Conservation (phyloP, 2,888 invertebrate genomes). For the Synanthedon formicaeformis region DNA sequence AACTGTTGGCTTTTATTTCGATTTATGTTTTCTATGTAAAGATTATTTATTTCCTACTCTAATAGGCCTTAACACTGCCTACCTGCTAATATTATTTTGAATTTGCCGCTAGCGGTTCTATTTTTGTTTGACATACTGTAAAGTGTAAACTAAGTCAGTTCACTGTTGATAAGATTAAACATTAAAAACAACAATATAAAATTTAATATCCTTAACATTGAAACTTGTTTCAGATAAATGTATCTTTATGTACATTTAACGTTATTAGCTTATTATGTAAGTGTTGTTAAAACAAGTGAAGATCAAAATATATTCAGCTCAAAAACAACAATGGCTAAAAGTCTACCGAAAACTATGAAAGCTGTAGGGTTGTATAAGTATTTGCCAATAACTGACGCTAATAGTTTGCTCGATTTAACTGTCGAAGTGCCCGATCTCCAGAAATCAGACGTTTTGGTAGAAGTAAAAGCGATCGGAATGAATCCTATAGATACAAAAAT, state of each 20-base stretch:
- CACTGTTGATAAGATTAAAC: no score
- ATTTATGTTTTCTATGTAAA: no score
- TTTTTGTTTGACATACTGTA: no score
- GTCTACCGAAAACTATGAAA: conserved; percentile 47
- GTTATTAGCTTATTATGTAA: neutral
- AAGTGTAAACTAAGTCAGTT: no score
- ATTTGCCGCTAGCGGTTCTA: no score
- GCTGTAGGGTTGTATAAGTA: conserved; percentile 57
- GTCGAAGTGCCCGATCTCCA: conserved; percentile 33
- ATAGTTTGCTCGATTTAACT: conserved; percentile 47
- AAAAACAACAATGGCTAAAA: conserved; percentile 11
- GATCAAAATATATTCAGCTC: neutral
- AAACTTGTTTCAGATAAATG: no score
- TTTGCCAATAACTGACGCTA: conserved; percentile 41
- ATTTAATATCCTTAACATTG: no score
- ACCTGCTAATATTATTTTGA: no score
- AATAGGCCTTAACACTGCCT: no score
- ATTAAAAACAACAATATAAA: no score
- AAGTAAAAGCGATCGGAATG: conserved; percentile 51
- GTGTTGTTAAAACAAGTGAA: neutral
- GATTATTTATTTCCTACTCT: no score
- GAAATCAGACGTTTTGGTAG: conserved; percentile 40
- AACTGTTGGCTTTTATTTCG: neutral
- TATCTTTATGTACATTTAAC: no score
- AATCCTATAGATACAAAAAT: conserved; percentile 54